A percentile compares a stretch with the other conserved stretches of the same genome.
Conservation (phyloP, 2,797 vertebrate species). For the Glossophaga mutica region DNA sequence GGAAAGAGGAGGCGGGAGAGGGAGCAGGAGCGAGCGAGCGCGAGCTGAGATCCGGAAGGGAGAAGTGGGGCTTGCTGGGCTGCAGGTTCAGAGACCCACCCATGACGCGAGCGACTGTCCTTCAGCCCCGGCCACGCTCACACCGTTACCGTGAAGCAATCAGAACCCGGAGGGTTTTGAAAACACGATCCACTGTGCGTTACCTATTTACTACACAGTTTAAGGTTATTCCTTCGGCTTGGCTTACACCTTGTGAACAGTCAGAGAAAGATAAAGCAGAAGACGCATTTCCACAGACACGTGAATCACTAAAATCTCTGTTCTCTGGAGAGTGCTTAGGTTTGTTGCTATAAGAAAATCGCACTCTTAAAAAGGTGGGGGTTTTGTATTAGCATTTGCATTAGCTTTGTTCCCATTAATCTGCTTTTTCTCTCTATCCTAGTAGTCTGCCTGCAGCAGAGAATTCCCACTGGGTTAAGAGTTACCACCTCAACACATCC, state of each 20-base stretch:
- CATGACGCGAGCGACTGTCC: not conserved
- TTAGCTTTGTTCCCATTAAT: not conserved
- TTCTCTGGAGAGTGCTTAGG: conserved; percentile 69
- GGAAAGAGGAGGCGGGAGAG: not conserved
- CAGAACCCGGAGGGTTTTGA: conserved; percentile 57
- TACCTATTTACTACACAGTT: conserved; percentile 43
- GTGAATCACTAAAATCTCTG: conserved; percentile 76
- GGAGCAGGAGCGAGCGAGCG: not conserved
- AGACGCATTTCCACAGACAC: conserved; percentile 73
- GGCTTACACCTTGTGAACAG: conserved; percentile 69
- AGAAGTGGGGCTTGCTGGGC: conserved; percentile 37
- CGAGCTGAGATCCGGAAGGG: conserved; percentile 46
- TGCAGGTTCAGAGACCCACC: conserved; percentile 42
- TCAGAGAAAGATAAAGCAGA: conserved; percentile 61
- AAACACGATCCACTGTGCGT: conserved; percentile 50
- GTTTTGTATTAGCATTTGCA: not conserved
- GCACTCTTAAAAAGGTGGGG: conserved; percentile 74
- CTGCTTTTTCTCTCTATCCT: not conserved
- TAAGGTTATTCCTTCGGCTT: conserved; percentile 75
- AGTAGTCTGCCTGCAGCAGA: not conserved
- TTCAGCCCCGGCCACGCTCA: not conserved
- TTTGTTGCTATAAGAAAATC: conserved; percentile 69
- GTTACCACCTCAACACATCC: not conserved
- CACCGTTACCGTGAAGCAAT: not conserved
- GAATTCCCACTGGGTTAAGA: not conserved